Conservation (phyloP, 2,888 invertebrate species). For the Himalopsyche tibetana region DNA sequence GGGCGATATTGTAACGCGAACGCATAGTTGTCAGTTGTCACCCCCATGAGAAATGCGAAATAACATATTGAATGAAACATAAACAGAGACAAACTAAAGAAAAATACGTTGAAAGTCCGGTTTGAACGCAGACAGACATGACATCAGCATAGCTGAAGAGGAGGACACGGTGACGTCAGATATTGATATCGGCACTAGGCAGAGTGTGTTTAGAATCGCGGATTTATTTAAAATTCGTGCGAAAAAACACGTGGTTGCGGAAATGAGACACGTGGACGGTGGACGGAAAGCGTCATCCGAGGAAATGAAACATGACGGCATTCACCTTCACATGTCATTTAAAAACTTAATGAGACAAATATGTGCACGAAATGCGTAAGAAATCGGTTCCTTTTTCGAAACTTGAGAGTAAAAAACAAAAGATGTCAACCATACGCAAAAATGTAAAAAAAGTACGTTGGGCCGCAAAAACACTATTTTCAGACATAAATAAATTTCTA, state of each 20-base stretch:
- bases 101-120: conserved; percentile 9
- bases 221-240: conserved; percentile 1
- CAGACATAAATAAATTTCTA: too few species aligned
- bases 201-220: not conserved
- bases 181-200: not conserved
- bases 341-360: too few species aligned
- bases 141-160: not conserved
- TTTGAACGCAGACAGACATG: conserved; percentile 3
- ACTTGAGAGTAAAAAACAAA: too few species aligned
- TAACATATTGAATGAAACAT: not conserved
- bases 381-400: too few species aligned
- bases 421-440: too few species aligned
- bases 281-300: not conserved
- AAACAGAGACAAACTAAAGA: not conserved
- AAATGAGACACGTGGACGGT: conserved; percentile 9
- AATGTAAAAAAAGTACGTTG: too few species aligned
- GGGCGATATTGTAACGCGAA: too few species aligned
- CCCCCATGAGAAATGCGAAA: not conserved
- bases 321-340: not conserved
- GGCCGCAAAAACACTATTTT: too few species aligned
- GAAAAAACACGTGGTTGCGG: conserved; percentile 1
- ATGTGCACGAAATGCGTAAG: too few species aligned
- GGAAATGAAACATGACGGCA: not conserved
- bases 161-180: conserved; percentile 3
- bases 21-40: too few species aligned